Conservation (phyloP, 2,113 vertebrate genomes). For the Emydocephalus ijimae region DNA sequence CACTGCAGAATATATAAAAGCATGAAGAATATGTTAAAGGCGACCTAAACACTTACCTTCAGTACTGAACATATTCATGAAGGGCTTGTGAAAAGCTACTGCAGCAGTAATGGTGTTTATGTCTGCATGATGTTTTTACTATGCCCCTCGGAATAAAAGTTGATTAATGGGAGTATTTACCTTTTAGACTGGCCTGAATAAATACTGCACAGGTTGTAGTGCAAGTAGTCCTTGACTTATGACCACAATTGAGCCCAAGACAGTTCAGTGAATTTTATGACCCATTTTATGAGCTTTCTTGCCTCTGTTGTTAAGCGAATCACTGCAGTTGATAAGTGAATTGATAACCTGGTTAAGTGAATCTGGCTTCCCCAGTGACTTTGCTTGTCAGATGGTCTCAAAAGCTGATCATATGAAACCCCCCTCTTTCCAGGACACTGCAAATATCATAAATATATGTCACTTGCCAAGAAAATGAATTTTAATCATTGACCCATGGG, state of each 20-base stretch:
- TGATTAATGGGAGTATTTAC: not conserved
- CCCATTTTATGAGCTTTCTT: not conserved
- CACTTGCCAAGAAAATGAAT: not conserved
- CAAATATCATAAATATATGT: not conserved
- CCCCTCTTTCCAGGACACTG: no score
- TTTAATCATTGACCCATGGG: not conserved
- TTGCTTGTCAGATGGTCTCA: not conserved
- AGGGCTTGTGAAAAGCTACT: fast-evolving
- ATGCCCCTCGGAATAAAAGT: not conserved
- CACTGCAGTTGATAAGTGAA: not conserved
- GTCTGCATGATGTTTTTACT: not conserved
- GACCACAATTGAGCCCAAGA: not conserved
- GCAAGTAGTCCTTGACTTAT: not conserved
- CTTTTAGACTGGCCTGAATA: not conserved
- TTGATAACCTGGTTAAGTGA: not conserved
- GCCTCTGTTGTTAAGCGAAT: not conserved
- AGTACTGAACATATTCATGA: not conserved
- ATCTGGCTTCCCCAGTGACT: not conserved
- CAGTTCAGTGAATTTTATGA: not conserved
- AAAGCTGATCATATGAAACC: not conserved
- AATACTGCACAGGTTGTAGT: fast-evolving
- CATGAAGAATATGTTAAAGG: not conserved
- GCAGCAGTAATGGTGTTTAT: not conserved
- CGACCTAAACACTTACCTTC: not conserved
- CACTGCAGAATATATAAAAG: not conserved